These are phyloP conservation scores for Alethe diademata DNA, from an alignment of 2,113 vertebrate genomes.

Conservation along the genomic window DNA sequence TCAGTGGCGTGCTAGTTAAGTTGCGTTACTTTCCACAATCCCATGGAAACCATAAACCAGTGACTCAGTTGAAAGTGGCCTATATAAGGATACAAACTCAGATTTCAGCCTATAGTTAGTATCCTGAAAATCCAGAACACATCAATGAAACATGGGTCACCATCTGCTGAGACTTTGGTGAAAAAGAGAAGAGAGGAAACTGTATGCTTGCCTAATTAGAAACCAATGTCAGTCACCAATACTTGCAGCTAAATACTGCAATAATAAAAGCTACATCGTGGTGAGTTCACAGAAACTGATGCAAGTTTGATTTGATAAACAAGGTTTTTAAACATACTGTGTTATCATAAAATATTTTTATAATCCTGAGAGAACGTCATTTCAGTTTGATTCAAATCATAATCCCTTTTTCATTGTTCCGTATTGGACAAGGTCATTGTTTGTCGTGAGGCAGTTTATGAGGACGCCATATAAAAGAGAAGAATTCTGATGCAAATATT, in stretches of 20 bases:
- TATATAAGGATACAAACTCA: neutral
- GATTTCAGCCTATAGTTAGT: constrained; percentile 14
- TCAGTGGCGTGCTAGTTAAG: neutral
- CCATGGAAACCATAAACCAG: constrained; percentile 34
- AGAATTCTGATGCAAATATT: neutral
- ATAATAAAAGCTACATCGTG: neutral
- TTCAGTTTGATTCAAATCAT: neutral
- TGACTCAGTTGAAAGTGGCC: neutral
- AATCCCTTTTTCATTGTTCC: neutral
- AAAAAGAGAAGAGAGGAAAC: neutral
- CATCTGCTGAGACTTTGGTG: constrained; percentile 28
- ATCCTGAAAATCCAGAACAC: constrained; percentile 18
- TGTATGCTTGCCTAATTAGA: neutral
- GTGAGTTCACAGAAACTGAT: neutral
- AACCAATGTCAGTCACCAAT: neutral
- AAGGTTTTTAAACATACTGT: neutral
- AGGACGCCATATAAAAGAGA: neutral
- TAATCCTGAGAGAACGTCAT: neutral
- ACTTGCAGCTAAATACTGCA: neutral
- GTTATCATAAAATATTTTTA: neutral
- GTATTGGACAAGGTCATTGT: neutral
- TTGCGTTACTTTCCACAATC: neutral
- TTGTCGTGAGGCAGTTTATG: neutral
- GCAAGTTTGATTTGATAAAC: neutral
- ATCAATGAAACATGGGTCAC: constrained; percentile 17